phyloP scores from a whole-genome alignment of 2,888 invertebrate species.

The Venustoraphidia nigricollis region DNA sequence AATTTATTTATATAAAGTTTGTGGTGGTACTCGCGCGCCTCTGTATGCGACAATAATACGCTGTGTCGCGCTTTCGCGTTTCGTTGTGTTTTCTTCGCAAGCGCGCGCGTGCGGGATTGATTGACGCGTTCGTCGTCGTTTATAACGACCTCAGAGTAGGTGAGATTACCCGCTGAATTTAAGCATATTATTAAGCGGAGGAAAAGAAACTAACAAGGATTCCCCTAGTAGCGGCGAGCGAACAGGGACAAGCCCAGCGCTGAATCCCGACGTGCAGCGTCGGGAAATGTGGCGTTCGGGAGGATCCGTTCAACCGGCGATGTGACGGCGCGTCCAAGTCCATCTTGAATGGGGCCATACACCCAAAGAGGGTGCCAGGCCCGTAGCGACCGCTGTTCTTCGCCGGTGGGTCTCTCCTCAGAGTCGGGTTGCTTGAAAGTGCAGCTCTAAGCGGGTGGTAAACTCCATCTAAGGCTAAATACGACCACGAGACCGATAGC shows the following conservation, averaged over 20 bases:
- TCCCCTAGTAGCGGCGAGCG: conserved; percentile 47
- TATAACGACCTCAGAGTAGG: conserved; percentile 27
- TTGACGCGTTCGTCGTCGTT: conserved; percentile 2
- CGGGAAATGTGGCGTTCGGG: conserved; percentile 30
- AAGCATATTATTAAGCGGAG: conserved; percentile 56
- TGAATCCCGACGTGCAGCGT: conserved; percentile 24
- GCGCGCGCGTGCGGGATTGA: not conserved
- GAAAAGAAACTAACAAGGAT: conserved; percentile 53
- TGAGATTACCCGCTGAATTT: conserved; percentile 35
- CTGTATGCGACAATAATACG: not conserved
- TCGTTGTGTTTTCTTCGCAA: not conserved
- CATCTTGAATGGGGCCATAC: conserved; percentile 23
- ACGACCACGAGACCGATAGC: conserved; percentile 48
- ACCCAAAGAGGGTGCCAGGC: conserved; percentile 19
- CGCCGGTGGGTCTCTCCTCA: conserved; percentile 22
- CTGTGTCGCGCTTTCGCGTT: not conserved
- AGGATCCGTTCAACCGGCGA: conserved; percentile 19
- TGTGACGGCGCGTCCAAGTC: conserved; percentile 26
- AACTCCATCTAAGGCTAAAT: conserved; percentile 42
- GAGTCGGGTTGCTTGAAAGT: conserved; percentile 42
- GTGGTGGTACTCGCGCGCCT: not conserved
- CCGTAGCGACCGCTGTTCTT: conserved; percentile 24
- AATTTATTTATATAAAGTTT: no score
- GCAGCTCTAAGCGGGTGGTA: conserved; percentile 41
- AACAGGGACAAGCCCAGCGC: conserved; percentile 42